phyloP scores from a whole-genome alignment of 2,888 invertebrate species.

The Diarsia rubi region DNA sequence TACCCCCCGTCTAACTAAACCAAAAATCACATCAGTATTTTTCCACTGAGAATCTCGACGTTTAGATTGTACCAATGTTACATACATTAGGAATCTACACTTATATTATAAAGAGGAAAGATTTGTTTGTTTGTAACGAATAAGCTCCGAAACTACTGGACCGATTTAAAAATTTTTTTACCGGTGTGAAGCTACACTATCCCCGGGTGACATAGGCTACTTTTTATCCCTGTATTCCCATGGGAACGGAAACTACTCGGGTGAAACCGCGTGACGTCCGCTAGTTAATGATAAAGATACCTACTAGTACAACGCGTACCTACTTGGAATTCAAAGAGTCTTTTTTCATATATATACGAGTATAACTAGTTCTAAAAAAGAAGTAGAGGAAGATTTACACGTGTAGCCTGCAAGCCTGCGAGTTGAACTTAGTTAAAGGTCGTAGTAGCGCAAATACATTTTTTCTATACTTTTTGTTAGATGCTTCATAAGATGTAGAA shows the following conservation, averaged over 20 bases:
- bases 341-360: background rate
- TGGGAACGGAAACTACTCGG: too few species aligned
- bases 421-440: slow-evolving; percentile 52
- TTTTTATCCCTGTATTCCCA: too few species aligned
- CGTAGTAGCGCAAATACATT: slow-evolving; percentile 20
- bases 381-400: slow-evolving; percentile 48
- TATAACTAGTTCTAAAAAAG: slow-evolving; percentile 23
- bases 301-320: slow-evolving; percentile 1
- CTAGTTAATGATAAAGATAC: slow-evolving; percentile 9
- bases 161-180: too few species aligned
- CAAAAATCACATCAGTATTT: slow-evolving; percentile 77
- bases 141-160: too few species aligned
- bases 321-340: slow-evolving; percentile 16
- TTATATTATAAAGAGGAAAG: too few species aligned
- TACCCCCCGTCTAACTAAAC: slow-evolving; percentile 56
- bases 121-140: too few species aligned
- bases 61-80: slow-evolving; percentile 17
- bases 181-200: too few species aligned
- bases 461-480: slow-evolving; percentile 32
- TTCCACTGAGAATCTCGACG: slow-evolving; percentile 77
- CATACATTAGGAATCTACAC: slow-evolving; percentile 6
- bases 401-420: slow-evolving; percentile 29
- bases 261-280: too few species aligned
- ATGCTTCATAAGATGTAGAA: slow-evolving; percentile 20
- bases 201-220: too few species aligned